These are phyloP conservation scores for Cantharis rufa DNA, from an alignment of 2,888 invertebrate species.

Conservation along the genomic window DNA sequence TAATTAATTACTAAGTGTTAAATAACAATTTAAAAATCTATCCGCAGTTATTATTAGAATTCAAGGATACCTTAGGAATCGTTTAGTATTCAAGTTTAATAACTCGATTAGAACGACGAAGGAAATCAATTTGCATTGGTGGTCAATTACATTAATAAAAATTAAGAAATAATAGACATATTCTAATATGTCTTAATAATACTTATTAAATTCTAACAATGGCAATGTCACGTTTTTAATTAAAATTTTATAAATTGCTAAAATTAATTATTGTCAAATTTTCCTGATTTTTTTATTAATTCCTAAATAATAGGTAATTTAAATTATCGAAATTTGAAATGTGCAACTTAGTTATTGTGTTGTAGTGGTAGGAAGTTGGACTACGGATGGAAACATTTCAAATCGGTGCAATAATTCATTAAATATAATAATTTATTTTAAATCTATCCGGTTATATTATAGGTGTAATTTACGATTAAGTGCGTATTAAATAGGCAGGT, in stretches of 20 bases:
- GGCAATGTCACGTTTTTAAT: background rate
- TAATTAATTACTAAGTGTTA: slow-evolving; percentile 6
- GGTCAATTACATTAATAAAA: background rate
- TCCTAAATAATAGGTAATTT: background rate
- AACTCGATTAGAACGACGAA: background rate
- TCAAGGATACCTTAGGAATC: slow-evolving; percentile 9
- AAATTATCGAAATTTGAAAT: too few species aligned
- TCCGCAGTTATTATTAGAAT: slow-evolving; percentile 11
- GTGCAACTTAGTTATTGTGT: too few species aligned
- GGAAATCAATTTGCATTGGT: background rate
- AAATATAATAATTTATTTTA: too few species aligned
- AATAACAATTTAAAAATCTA: slow-evolving; percentile 5
- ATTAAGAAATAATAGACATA: background rate
- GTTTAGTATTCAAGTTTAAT: slow-evolving; percentile 1
- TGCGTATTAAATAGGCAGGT: too few species aligned
- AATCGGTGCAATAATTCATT: too few species aligned
- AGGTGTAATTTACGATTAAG: too few species aligned
- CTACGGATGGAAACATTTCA: background rate
- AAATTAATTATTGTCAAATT: background rate
- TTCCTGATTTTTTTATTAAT: background rate
- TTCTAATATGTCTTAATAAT: background rate
- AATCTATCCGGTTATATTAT: too few species aligned
- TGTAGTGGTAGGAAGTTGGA: background rate
- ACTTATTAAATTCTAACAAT: background rate
- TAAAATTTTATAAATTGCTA: background rate